phyloP scores from a whole-genome alignment of 2,113 vertebrate species.

The Alces alces region DNA sequence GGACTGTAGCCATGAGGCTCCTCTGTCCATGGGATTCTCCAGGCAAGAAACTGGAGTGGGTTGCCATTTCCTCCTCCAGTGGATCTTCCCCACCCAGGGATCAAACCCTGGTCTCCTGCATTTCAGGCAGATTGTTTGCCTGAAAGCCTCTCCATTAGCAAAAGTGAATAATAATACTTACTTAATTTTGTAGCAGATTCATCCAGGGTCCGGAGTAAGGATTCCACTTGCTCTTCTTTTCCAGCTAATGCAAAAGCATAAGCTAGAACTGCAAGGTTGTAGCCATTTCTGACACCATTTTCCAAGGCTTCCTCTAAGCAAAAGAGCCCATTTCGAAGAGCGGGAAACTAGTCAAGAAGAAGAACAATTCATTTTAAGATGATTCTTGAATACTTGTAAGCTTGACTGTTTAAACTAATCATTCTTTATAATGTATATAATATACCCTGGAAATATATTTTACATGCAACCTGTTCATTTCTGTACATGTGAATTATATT shows the following conservation, averaged over 20 bases:
- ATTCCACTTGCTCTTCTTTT: neutral
- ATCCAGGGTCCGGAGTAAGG: slow-evolving; percentile 53
- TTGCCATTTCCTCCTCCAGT: neutral
- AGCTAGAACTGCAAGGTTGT: slow-evolving; percentile 54
- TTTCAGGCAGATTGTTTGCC: neutral
- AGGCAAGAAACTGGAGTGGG: neutral
- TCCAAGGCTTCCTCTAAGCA: slow-evolving; percentile 42
- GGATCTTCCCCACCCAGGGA: neutral
- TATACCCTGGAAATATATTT: neutral
- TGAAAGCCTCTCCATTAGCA: neutral
- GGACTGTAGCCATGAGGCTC: neutral
- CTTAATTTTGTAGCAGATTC: slow-evolving; percentile 54
- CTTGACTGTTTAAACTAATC: neutral
- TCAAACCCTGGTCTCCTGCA: neutral
- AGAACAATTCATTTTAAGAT: neutral
- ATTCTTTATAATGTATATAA: neutral
- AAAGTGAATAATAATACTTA: neutral
- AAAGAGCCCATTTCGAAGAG: slow-evolving; percentile 42
- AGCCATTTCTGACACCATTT: neutral
- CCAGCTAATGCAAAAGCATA: slow-evolving; percentile 57
- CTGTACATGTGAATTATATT: neutral
- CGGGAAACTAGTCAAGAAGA: slow-evolving; percentile 48
- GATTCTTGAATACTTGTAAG: neutral
- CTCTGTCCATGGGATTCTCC: neutral
- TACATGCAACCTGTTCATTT: neutral